These are phyloP conservation scores for Drosophila lacicola DNA, from an alignment of 2,888 invertebrate species.

Conservation along the genomic window DNA sequence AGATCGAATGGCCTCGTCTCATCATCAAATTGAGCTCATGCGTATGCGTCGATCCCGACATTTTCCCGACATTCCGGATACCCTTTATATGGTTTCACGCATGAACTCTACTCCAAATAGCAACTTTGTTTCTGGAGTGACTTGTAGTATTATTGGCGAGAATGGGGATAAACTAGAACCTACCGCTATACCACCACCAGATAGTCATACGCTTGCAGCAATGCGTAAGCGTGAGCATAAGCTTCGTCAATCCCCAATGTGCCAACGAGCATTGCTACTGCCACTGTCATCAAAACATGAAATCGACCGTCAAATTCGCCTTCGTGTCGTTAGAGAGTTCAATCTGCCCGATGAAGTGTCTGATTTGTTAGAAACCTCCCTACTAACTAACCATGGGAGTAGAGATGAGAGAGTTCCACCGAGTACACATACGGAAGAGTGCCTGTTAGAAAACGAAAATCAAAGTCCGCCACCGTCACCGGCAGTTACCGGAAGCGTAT, in stretches of 20 bases:
- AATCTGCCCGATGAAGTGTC: slow-evolving; percentile 96
- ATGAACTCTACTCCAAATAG: slow-evolving; percentile 82
- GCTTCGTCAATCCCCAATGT: slow-evolving; percentile 91
- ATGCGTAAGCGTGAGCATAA: slow-evolving; percentile 95
- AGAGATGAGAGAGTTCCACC: slow-evolving; percentile 65
- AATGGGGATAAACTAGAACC: slow-evolving; percentile 89
- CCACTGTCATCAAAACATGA: slow-evolving; percentile 91
- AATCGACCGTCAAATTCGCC: slow-evolving; percentile 91
- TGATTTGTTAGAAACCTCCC: slow-evolving; percentile 89
- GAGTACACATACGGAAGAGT: slow-evolving; percentile 79
- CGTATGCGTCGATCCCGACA: slow-evolving; percentile 90
- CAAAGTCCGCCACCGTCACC: slow-evolving; percentile 85
- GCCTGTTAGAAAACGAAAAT: slow-evolving; percentile 80
- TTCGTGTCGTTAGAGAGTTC: slow-evolving; percentile 96
- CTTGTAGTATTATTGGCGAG: slow-evolving; percentile 83
- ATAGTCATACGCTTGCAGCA: slow-evolving; percentile 90
- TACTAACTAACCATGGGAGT: slow-evolving; percentile 75
- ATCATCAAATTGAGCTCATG: slow-evolving; percentile 91
- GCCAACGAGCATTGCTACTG: slow-evolving; percentile 91
- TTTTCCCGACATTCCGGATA: slow-evolving; percentile 95
- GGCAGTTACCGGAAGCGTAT: slow-evolving; percentile 77
- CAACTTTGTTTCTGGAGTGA: slow-evolving; percentile 70
- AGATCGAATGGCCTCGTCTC: slow-evolving; percentile 90
- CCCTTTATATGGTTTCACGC: slow-evolving; percentile 92
- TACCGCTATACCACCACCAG: slow-evolving; percentile 90